Base-by-base conservation (phyloP, 30 jellyfish, hydroid and myxozoan genomes). In the Pseudorhiza aurosa region DNA sequence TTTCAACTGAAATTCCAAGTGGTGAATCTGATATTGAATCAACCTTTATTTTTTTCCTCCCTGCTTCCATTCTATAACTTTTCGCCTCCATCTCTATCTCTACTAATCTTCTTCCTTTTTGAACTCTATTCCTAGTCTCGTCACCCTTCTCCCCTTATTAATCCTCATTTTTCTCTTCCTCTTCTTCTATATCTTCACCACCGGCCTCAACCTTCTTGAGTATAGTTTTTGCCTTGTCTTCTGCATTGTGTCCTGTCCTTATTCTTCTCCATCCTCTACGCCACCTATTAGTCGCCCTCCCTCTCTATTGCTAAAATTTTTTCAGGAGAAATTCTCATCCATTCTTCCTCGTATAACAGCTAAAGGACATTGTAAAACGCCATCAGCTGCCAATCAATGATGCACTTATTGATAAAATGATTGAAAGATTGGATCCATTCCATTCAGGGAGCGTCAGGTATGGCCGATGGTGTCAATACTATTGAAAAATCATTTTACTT, bases 371-470 rank as follows among this genome's bases (percentile, higher is more conserved):
- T 26, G 94, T 71, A 7, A 65, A 72, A n/a, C 86, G 94, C 15
- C 81, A 69, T 72, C 94, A 82, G 58, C 94, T 82, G 8, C 94
- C 94, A 35, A n/a, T 82, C 37, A 82, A 82, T 46, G 68, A 46
- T 57, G 94, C 94, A 7, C 67, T 82, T 4, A 28, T 82, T 22
- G 87, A 68, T 30, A 82, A 68, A 69, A 31, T 67, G 82, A 57
- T 82, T 14, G 94, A 82, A 7, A 42, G 94, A 19, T 75, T 82
- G 67, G 94, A 82, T 68, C 87, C 94, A 8, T 28, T 51, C 22
- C 64, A 68, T 5, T 24, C 94, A 22, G 94, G 85, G 8, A 10
- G 33, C 15, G 87, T 82, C 21, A 68, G 87, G 94, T 82, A 47
- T 19, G 68, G 60, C 40, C 40, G n/a, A n/a, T n/a, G n/a, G n/a